A percentile compares a stretch with the other conserved stretches of the same genome.
phyloP scores from a whole-genome alignment of 1,140 invertebrate species.

The Battus philenor region DNA sequence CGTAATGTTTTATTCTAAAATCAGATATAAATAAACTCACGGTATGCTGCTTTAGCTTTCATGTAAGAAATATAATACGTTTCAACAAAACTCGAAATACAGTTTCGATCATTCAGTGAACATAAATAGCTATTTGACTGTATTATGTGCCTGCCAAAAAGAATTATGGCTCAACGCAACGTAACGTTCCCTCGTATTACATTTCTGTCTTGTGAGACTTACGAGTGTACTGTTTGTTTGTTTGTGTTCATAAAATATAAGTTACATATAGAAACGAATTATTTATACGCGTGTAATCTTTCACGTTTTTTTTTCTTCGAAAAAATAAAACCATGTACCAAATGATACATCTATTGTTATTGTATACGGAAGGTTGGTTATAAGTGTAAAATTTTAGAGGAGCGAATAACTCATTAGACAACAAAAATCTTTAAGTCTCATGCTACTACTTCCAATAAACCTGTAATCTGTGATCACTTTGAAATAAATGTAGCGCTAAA shows the following conservation, averaged over 20 bases:
- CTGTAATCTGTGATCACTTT: no score
- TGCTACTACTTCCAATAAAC: no score
- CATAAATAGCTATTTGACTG: slow-evolving; percentile 16
- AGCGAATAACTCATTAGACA: no score
- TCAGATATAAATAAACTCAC: slow-evolving; percentile 2
- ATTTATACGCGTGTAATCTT: no score
- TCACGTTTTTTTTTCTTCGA: no score
- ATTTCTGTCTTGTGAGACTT: slow-evolving; percentile 6
- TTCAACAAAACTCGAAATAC: slow-evolving; percentile 1
- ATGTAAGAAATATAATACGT: slow-evolving; percentile 3
- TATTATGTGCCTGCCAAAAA: slow-evolving; percentile 12
- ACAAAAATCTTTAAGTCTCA: no score
- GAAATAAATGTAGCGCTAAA: no score
- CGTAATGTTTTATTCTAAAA: no score
- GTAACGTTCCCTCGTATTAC: slow-evolving; percentile 5
- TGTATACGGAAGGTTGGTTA: no score
- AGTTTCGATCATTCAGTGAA: slow-evolving; percentile 7
- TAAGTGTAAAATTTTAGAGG: no score
- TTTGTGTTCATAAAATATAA: slow-evolving; percentile 10
- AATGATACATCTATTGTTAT: no score
- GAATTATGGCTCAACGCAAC: slow-evolving; percentile 9
- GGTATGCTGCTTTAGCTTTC: not conserved
- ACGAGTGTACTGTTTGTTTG: not conserved
- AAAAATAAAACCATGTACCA: no score
- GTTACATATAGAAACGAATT: not conserved